A percentile compares a stretch with the other conserved stretches of the same genome.
phyloP scores from a whole-genome alignment of 2,797 vertebrate genomes.

The Cynopterus sphinx region DNA sequence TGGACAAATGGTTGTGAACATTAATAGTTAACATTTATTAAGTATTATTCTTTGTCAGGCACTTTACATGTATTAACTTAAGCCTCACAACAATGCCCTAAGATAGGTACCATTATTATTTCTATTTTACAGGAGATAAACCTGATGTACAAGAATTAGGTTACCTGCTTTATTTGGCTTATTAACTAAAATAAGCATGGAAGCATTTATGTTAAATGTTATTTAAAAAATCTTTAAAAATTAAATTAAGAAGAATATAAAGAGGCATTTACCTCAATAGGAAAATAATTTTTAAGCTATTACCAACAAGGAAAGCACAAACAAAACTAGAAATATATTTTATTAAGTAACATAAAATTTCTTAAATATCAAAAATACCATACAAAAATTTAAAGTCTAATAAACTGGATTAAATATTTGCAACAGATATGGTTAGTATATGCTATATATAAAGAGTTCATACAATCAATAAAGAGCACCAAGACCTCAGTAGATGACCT shows the following conservation, averaged over 20 bases:
- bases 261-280: not conserved
- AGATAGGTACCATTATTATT: not conserved
- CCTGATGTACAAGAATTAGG: not conserved
- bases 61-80: not conserved
- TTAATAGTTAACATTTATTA: not conserved
- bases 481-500: not conserved
- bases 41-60: not conserved
- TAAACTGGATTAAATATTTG: not conserved
- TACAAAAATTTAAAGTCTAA: not conserved
- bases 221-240: too few species aligned
- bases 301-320: conserved; percentile 3
- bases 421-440: not conserved
- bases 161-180: not conserved
- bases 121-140: not conserved
- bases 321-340: not conserved
- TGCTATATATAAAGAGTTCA: not conserved
- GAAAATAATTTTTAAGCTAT: not conserved
- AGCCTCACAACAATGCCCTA: not conserved
- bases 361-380: not conserved
- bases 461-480: not conserved
- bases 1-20: not conserved
- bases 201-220: not conserved
- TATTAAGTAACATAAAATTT: not conserved
- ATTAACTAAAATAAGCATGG: not conserved
- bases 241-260: not conserved